phyloP scores from a whole-genome alignment of 2,113 vertebrate species.

The Asarcornis scutulata region DNA sequence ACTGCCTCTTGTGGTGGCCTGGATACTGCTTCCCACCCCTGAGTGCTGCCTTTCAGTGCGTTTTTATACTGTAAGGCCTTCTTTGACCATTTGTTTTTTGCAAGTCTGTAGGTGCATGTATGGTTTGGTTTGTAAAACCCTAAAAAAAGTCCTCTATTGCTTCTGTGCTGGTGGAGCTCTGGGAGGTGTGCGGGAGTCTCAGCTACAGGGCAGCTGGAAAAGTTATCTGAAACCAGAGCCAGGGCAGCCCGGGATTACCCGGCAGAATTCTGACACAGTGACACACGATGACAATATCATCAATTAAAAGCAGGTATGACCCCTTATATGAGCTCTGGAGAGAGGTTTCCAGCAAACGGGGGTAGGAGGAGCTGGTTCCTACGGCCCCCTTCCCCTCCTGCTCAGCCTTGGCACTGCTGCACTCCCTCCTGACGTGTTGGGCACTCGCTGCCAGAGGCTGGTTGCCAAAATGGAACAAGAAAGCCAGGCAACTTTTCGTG shows the following conservation, averaged over 20 bases:
- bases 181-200: background rate
- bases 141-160: background rate
- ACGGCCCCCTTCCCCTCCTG: too few species aligned
- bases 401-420: background rate
- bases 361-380: background rate
- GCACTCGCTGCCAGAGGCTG: background rate
- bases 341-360: background rate
- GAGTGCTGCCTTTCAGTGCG: background rate
- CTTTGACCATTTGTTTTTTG: background rate
- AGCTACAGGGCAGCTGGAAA: too few species aligned
- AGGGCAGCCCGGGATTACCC: background rate
- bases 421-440: background rate
- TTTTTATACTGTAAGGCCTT: background rate
- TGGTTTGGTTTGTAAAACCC: background rate
- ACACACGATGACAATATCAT: too few species aligned
- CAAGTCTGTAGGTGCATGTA: background rate
- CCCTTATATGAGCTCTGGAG: background rate
- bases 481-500: background rate
- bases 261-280: background rate
- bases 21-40: background rate
- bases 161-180: background rate
- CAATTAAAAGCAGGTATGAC: background rate
- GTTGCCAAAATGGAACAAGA: background rate
- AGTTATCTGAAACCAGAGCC: too few species aligned
- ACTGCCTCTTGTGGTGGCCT: background rate